Evolutionary conservation across 2,113 vertebrate species (phyloP), one percentile per base, ranked within the genome.

Genomic region (Caranx melampygus): DNA sequence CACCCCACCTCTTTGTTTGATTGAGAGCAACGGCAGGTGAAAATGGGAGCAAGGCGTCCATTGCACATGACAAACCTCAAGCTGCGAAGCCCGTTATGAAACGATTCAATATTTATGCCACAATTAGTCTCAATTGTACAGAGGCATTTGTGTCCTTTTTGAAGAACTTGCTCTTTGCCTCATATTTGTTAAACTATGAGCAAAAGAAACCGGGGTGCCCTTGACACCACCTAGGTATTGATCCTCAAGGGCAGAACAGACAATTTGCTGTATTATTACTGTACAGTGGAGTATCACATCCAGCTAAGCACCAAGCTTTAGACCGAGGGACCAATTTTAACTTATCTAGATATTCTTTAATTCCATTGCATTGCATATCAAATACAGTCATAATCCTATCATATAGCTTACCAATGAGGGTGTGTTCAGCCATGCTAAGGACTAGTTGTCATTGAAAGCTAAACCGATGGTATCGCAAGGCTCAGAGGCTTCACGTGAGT

Each of bases 121-220:
- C 92, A 92, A 94, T 95, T 94, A 95, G 92, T 89, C 87, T 85
- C 90, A 90, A 90, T 88, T 93, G 87, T 79, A 73, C 69, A 51
- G 70, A 94, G 87, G 91, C 91, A 88, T 90, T 92, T 58, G 52
- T 6, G 12, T 44, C 13, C 47, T 42, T 62, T 90, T 88, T 83
- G 71, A 89, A 88, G 70, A 84, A 60, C 63, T 51, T 64, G n/a
- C 71, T 80, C 75, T 73, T 63, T 77, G 62, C 47, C 51, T 72
- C 71, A 62, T 44, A 71, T 60, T 65, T n/a, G 21, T 75, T 79
- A 12, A 86, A 88, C 59, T 60, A 68, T 79, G 80, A 72, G 67
- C 75, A 68, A 60, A 85, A 76, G 57, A 76, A 63, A 51, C 26
- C 70, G 10, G 47, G 57, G 51, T 44, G 78, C 83, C 86, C 87